A percentile compares a stretch with the other conserved stretches of the same genome.
Conservation (phyloP, 2,113 vertebrate species). For the Saccopteryx bilineata region DNA sequence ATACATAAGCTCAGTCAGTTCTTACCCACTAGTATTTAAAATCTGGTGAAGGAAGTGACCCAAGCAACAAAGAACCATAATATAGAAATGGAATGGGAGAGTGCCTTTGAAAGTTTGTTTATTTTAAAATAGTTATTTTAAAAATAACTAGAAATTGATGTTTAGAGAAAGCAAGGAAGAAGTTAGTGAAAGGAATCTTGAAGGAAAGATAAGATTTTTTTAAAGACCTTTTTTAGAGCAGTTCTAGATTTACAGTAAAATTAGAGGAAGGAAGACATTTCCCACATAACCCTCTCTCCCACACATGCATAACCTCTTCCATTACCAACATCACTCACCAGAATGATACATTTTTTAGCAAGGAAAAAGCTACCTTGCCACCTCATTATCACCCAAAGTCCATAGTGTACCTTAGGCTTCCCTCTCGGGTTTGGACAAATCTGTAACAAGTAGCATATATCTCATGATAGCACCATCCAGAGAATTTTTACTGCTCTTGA, state of each 20-base stretch:
- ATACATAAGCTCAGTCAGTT: too few relatives aligned
- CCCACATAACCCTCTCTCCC: neutral
- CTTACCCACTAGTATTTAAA: neutral
- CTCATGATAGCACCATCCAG: too few relatives aligned
- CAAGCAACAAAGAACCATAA: neutral
- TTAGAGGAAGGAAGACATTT: neutral
- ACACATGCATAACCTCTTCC: neutral
- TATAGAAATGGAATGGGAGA: neutral
- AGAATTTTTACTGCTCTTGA: neutral
- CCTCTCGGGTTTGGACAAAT: neutral
- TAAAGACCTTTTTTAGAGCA: neutral
- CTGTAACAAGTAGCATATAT: accelerated
- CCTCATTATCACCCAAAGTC: neutral
- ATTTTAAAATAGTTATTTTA: neutral
- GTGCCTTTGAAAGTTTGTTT: neutral
- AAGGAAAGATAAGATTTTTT: neutral
- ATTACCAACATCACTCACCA: neutral
- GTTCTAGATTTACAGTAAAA: neutral
- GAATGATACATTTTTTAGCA: neutral
- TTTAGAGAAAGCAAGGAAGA: neutral
- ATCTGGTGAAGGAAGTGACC: neutral
- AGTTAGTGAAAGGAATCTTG: neutral
- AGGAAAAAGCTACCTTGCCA: neutral
- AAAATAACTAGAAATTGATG: neutral
- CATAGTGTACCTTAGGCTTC: neutral